These are phyloP conservation scores for Phylloscopus trochilus DNA, from an alignment of 2,113 vertebrate genomes.

Conservation along the genomic window DNA sequence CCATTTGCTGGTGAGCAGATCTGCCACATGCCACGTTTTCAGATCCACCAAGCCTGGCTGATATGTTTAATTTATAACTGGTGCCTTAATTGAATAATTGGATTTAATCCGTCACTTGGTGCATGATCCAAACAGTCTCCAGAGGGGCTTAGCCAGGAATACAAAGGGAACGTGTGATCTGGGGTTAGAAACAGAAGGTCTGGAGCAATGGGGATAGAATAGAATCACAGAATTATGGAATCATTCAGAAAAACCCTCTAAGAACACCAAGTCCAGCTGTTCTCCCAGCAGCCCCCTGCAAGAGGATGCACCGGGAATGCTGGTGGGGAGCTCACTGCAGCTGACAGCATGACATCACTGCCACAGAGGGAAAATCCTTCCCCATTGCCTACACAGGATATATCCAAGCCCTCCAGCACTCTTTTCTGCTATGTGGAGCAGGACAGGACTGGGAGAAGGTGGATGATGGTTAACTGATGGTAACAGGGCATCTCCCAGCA, in stretches of 20 bases:
- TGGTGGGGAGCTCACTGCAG: background rate
- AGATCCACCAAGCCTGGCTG: background rate
- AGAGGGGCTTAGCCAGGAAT: background rate
- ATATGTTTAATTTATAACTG: conserved; percentile 12
- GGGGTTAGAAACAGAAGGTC: background rate
- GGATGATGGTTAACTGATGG: too few species aligned
- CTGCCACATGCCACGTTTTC: background rate
- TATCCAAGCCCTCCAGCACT: background rate
- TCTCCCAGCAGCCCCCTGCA: background rate
- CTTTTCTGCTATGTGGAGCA: background rate
- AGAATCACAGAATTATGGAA: background rate
- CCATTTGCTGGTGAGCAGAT: background rate
- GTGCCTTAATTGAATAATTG: conserved; percentile 28
- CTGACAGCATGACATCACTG: background rate
- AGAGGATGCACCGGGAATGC: accelerated
- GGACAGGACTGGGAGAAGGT: background rate
- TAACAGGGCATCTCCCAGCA: background rate
- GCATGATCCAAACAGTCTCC: background rate
- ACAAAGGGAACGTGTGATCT: background rate
- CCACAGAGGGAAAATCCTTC: background rate
- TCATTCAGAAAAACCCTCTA: background rate
- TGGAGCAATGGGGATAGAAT: background rate
- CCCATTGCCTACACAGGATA: accelerated
- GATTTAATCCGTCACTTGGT: background rate
- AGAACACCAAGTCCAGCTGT: background rate